Percentiles rank a stretch among this genome's conserved stretches.
Conservation (phyloP, 2,113 vertebrate genomes). For the Cepphus grylle region DNA sequence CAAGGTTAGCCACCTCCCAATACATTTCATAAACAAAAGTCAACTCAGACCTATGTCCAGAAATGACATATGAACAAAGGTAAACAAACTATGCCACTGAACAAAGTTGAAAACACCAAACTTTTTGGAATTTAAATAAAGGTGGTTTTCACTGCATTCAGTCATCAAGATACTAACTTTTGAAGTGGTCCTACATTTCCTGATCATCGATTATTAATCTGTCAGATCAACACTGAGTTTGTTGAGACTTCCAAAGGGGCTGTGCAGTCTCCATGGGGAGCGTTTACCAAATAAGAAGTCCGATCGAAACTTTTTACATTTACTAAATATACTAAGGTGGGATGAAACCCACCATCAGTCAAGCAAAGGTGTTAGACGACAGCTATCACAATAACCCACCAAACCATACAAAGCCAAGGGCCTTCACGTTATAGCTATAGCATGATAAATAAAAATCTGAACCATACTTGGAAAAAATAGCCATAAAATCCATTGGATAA, state of each 20-base stretch:
- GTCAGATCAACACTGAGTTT: neutral
- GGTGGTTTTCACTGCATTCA: neutral
- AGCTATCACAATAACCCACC: neutral
- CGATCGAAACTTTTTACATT: neutral
- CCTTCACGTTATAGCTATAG: neutral
- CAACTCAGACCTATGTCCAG: neutral
- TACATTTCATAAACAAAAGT: neutral
- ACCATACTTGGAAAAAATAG: conserved; percentile 9
- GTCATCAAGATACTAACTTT: neutral
- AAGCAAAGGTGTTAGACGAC: neutral
- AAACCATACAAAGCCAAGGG: neutral
- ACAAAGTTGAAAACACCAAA: neutral
- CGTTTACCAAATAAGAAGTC: neutral
- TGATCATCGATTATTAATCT: neutral
- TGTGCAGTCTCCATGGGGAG: neutral
- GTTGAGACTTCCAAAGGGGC: neutral
- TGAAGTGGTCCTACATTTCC: neutral
- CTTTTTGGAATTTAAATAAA: neutral
- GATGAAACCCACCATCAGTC: neutral
- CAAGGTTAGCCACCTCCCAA: neutral
- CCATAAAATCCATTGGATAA: neutral
- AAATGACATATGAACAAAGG: neutral
- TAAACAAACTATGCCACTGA: neutral
- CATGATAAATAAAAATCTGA: conserved; percentile 23
- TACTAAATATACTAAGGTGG: neutral